Evolutionary conservation across 2,888 invertebrate genomes (phyloP).

Genomic region (Cantharis nigra): DNA sequence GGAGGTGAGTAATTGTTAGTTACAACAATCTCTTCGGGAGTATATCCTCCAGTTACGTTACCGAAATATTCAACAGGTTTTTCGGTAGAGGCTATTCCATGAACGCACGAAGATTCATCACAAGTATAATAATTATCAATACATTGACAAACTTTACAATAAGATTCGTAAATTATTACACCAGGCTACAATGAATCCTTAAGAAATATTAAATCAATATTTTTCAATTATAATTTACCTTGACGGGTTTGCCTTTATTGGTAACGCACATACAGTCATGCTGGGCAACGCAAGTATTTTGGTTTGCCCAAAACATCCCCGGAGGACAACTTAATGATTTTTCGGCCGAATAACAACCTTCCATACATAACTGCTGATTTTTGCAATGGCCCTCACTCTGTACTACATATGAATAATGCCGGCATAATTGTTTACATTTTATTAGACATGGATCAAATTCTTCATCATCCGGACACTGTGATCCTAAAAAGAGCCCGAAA

Average conservation of each 20-base stretch:
- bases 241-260: slow-evolving; percentile 65
- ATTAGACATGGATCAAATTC: slow-evolving; percentile 72
- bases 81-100: background rate
- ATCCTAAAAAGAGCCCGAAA: background rate
- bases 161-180: slow-evolving; percentile 62
- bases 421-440: slow-evolving; percentile 73
- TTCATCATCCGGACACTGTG: slow-evolving; percentile 57
- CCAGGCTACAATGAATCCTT: slow-evolving; percentile 64
- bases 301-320: slow-evolving; percentile 72
- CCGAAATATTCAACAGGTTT: background rate
- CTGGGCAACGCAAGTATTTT: slow-evolving; percentile 70
- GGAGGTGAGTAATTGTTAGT: slow-evolving; percentile 54
- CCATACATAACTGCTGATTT: slow-evolving; percentile 53
- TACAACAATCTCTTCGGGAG: background rate
- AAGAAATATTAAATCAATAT: background rate
- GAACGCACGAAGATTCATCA: slow-evolving; percentile 60
- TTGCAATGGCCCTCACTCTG: slow-evolving; percentile 55
- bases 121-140: slow-evolving; percentile 76
- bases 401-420: slow-evolving; percentile 62
- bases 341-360: slow-evolving; percentile 46
- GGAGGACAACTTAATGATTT: slow-evolving; percentile 58
- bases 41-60: background rate
- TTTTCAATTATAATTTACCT: slow-evolving; percentile 55
- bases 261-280: slow-evolving; percentile 79
- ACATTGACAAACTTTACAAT: slow-evolving; percentile 80